phyloP scores from a whole-genome alignment of 2,888 invertebrate genomes.

The Selenia dentaria region DNA sequence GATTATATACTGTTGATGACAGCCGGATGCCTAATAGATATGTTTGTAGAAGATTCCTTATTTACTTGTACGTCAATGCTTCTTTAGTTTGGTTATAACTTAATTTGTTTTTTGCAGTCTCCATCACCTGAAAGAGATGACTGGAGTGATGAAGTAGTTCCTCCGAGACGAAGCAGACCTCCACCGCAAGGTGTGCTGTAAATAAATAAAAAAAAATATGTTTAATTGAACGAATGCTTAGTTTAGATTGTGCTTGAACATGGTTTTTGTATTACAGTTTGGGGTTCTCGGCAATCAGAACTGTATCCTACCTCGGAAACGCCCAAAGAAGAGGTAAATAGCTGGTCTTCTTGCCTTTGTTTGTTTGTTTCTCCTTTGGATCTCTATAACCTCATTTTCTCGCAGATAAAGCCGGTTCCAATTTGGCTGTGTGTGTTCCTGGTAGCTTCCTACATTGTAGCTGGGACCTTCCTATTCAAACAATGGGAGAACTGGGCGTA shows the following conservation, averaged over 20 bases:
- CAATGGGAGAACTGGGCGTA: slow-evolving; percentile 95
- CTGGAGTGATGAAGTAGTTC: slow-evolving; percentile 67
- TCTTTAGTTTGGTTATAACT: background rate
- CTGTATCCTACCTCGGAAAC: slow-evolving; percentile 56
- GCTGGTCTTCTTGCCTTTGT: too few relatives aligned
- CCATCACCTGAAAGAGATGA: slow-evolving; percentile 72
- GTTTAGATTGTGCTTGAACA: too few relatives aligned
- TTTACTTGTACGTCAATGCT: too few relatives aligned
- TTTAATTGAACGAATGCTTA: background rate
- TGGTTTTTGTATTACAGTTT: slow-evolving; percentile 43
- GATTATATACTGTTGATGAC: slow-evolving; percentile 67
- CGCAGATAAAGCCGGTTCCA: slow-evolving; percentile 89
- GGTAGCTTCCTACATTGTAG: slow-evolving; percentile 95
- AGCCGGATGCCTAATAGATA: slow-evolving; percentile 36
- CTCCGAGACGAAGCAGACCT: slow-evolving; percentile 51
- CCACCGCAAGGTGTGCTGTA: slow-evolving; percentile 46
- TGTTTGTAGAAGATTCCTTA: slow-evolving; percentile 4
- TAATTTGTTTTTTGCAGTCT: slow-evolving; percentile 44
- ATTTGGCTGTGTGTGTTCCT: slow-evolving; percentile 95
- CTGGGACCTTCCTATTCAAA: slow-evolving; percentile 94
- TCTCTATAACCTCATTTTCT: background rate
- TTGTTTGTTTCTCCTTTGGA: background rate
- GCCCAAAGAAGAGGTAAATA: slow-evolving; percentile 58
- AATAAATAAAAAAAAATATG: background rate
- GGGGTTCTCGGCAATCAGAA: slow-evolving; percentile 69